Base-by-base conservation (phyloP, 2,888 invertebrate genomes). In the Selenia dentaria region DNA sequence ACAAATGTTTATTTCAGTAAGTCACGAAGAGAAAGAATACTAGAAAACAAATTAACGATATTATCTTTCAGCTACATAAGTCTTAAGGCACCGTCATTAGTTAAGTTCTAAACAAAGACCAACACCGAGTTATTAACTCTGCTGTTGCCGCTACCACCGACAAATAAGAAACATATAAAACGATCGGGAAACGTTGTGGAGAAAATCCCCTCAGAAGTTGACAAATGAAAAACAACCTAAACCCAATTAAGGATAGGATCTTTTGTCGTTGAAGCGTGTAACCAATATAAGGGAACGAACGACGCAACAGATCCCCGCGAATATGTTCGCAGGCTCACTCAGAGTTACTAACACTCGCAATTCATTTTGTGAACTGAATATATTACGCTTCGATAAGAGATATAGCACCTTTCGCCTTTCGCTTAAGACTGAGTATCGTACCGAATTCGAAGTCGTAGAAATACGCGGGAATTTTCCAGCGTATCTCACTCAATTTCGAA, bases 351-450 rank as follows among this genome's bases (percentile, higher is more conserved):
- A 89, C 88, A 86, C 83, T 85, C 84, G 83, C 88, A 89, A 90
- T 90, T 90, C 89, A 90, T 90, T 89, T 89, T 88, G 86, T 76
- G 85, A 86, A 88, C 86, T 83, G 90, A 90, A 90, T 90, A 90
- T 79, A 89, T 90, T 90, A 88, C 63, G 54, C 51, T 40, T 38
- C 53, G 58, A 67, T 79, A 79, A 71, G 64, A 73, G 67, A 84
- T 75, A 84, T 74, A 71, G 70, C 59, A 80, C 86, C 74, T 77
- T 79, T 70, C 52, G 28, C 57, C 53, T 52, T 57, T 40, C 40
- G 50, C 52, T 72, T 79, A 87, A 76, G 74, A 72, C 55, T 64
- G 68, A 80, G 70, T 79, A 73, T 87, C 68, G 70, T 57, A 70
- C 59, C 47, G 2, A 54, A 55, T 53, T 54, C 48, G 71, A 68